These are phyloP conservation scores for Siphonodentalium dalli DNA, from an alignment of 2,888 invertebrate genomes.

Conservation along the genomic window DNA sequence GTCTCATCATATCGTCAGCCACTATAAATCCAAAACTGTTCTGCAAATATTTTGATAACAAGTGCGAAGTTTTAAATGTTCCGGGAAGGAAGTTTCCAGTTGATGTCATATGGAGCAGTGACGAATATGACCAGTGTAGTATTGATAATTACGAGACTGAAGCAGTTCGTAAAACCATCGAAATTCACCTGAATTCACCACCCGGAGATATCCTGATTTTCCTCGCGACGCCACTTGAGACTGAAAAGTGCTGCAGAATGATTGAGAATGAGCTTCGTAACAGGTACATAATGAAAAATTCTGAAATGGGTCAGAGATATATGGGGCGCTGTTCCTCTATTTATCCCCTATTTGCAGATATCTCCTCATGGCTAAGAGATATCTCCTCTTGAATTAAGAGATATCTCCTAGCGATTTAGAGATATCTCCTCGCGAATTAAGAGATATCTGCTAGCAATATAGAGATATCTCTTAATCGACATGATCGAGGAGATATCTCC, in stretches of 20 bases:
- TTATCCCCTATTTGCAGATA: too few relatives aligned
- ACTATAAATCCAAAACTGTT: conserved; percentile 59
- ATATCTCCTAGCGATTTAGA: too few relatives aligned
- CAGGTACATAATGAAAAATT: too few relatives aligned
- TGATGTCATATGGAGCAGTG: conserved; percentile 44
- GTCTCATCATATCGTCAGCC: conserved; percentile 61
- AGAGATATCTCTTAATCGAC: too few relatives aligned
- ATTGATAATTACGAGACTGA: conserved; percentile 33
- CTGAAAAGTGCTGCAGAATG: conserved; percentile 43
- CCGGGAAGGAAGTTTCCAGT: conserved; percentile 59
- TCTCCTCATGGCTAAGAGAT: too few relatives aligned
- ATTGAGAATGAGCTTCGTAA: conserved; percentile 18
- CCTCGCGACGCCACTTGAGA: conserved; percentile 51
- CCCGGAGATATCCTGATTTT: conserved; percentile 63
- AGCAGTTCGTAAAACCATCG: conserved; percentile 42
- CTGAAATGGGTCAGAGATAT: too few relatives aligned
- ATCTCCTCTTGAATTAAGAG: too few relatives aligned
- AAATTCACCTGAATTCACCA: conserved; percentile 41
- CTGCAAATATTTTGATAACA: conserved; percentile 45
- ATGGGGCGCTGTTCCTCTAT: too few relatives aligned
- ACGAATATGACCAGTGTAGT: conserved; percentile 13
- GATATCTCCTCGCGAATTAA: too few relatives aligned
- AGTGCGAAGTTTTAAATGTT: conserved; percentile 47
- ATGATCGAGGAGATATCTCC: too few relatives aligned
- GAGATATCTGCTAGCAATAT: too few relatives aligned